Conservation (phyloP, 23 tunicate species). For the Ascidia mentula region DNA sequence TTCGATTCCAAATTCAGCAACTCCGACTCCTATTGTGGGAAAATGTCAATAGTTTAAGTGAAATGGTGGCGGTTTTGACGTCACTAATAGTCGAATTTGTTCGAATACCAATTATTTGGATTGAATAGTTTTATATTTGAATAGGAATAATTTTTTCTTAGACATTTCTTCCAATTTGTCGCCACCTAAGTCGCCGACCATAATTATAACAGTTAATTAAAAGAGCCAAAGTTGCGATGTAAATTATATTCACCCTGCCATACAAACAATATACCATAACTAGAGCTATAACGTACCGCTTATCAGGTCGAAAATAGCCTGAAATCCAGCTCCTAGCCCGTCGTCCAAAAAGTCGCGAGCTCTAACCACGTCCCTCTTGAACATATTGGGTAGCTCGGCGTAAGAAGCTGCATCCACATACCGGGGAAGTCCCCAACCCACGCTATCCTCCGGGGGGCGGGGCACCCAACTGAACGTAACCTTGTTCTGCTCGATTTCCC, state of each 20-base stretch:
- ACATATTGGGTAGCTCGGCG: conserved; percentile 29
- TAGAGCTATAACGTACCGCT: conserved; percentile 31
- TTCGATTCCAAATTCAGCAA: no score
- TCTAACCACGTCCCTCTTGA: conserved; percentile 19
- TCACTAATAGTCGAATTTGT: no score
- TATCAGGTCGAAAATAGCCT: background rate
- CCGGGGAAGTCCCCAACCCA: conserved; percentile 27
- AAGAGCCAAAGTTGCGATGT: no score
- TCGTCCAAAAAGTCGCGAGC: background rate
- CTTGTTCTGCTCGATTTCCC: conserved; percentile 18
- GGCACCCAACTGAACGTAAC: conserved; percentile 23
- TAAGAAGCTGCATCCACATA: conserved; percentile 16
- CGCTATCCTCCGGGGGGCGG: conserved; percentile 16
- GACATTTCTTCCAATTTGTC: background rate
- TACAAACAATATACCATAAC: background rate
- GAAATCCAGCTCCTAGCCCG: background rate
- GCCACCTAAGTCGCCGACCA: no score
- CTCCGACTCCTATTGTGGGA: no score
- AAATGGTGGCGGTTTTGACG: no score
- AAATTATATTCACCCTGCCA: background rate
- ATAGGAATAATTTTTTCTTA: no score
- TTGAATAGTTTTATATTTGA: no score
- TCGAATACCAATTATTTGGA: no score
- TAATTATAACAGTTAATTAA: no score
- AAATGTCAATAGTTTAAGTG: no score